Base-by-base conservation (phyloP, 92 coral and sea anemone species). In the Parazoanthus swiftii region DNA sequence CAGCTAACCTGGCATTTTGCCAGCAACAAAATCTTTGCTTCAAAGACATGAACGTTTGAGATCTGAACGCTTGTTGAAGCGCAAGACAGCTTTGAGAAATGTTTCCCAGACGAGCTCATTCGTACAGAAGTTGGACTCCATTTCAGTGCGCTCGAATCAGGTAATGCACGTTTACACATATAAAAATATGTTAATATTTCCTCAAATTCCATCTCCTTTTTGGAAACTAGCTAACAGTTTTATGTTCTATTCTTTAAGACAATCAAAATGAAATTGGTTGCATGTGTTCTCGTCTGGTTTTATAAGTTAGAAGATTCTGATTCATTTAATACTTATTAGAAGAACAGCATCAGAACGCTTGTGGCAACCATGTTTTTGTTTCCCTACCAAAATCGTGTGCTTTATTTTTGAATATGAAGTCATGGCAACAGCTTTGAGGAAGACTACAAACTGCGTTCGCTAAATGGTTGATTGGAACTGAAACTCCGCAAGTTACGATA, bases 101-200 rank as follows among this genome's bases (percentile, higher is more conserved):
- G 83, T 3, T 79, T 51, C 44, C 68, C 9, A 51, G 83, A 54
- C 83, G 83, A 79, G 23, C 39, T 79, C 83, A 26, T 2, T 79
- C 83, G 42, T 79, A 54, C 14, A 79, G 42, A 36, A 54, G 83
- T 50, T 79, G 83, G 83, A 50, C 70, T 0, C 83, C 83, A 1
- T 79, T 79, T 29, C 83, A 54, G 21, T 79, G 83, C 44, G 43
- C 70, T 20, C 83, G 46, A 33, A 79, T 79, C 83, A 79, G 83
- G 83, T 79, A 79, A 15, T 79, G 42, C 9, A 21, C 3, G 25
- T 74, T 35, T 33, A 74, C 39, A 35, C 7, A 37, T 11, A 54
- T 54, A 23, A 14, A 23, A 14, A 74, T 48, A 74, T 29, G 11
- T 63, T 21, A 21, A 18, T 63, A 18, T 63, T 74, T 74, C 2